Conservation (phyloP, 2,888 invertebrate genomes). For the Brachylomia viminalis region DNA sequence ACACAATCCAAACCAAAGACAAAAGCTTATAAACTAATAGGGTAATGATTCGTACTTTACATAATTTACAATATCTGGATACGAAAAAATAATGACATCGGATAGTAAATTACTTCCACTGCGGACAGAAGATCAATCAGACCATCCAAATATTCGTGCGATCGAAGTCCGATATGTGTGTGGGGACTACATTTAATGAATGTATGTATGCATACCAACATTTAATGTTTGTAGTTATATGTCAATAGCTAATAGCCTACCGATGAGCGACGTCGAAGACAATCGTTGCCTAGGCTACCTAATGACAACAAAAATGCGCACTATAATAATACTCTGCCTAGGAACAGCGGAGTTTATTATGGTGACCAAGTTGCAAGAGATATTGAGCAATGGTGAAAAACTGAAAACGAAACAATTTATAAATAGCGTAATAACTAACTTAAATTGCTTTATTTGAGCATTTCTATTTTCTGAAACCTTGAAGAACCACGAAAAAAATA, state of each 20-base stretch:
- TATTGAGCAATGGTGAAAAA: not conserved
- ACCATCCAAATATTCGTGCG: conserved; percentile 76
- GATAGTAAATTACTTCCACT: conserved; percentile 70
- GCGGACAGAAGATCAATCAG: conserved; percentile 76
- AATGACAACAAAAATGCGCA: conserved; percentile 83
- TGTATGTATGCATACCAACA: conserved; percentile 68
- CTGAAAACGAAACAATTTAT: not conserved
- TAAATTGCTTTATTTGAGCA: not conserved
- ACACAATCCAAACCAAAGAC: not conserved
- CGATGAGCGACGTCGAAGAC: conserved; percentile 86
- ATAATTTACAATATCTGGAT: conserved; percentile 20
- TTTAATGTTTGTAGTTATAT: conserved; percentile 79
- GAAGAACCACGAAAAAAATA: not conserved
- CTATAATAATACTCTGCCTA: conserved; percentile 48
- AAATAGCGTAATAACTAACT: not conserved
- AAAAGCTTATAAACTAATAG: not conserved
- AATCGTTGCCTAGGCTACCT: conserved; percentile 83
- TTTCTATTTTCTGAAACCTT: not conserved
- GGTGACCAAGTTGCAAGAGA: conserved; percentile 37
- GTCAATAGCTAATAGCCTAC: conserved; percentile 86
- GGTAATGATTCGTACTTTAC: not conserved
- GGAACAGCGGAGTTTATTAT: conserved; percentile 25
- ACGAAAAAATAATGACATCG: conserved; percentile 58
- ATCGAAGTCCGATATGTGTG: conserved; percentile 79
- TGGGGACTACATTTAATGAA: conserved; percentile 76